Evolutionary conservation across 2,888 invertebrate species (phyloP).

Genomic region (Strigamia crassipes): DNA sequence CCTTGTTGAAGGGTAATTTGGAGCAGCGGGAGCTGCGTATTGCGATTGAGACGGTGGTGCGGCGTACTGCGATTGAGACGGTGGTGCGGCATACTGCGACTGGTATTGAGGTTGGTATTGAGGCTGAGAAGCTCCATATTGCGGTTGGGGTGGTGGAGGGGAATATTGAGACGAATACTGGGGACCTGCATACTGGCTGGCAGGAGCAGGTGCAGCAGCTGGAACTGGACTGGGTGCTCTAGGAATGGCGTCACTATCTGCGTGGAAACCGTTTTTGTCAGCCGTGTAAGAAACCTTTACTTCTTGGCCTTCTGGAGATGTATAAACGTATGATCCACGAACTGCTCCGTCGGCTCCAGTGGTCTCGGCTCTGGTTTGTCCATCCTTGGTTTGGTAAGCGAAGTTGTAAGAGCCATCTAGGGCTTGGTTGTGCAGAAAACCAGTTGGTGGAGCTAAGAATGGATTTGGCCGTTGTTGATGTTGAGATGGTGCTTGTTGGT

Average conservation of each 20-base stretch:
- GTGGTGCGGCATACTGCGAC: neutral
- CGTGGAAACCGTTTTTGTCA: slow-evolving; percentile 49
- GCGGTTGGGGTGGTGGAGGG: neutral
- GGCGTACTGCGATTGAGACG: neutral
- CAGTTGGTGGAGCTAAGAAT: slow-evolving; percentile 2
- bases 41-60: neutral
- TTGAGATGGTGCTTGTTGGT: neutral
- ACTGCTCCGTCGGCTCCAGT: slow-evolving; percentile 45
- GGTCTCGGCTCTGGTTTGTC: slow-evolving; percentile 44
- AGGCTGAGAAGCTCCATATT: neutral
- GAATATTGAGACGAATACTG: neutral
- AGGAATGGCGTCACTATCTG: slow-evolving; percentile 48
- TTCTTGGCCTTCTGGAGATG: slow-evolving; percentile 46
- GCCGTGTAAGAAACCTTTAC: slow-evolving; percentile 45
- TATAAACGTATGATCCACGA: slow-evolving; percentile 44
- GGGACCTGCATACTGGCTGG: neutral
- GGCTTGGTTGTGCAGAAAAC: slow-evolving; percentile 46
- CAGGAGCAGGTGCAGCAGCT: neutral
- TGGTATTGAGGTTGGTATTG: neutral
- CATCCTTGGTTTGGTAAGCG: slow-evolving; percentile 46
- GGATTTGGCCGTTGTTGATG: slow-evolving; percentile 17
- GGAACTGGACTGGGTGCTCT: slow-evolving; percentile 23
- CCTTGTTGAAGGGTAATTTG: neutral
- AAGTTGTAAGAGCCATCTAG: slow-evolving; percentile 43
- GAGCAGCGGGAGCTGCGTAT: neutral